Evolutionary conservation across 2,797 vertebrate species (phyloP).

Genomic region (Furcifer pardalis): DNA sequence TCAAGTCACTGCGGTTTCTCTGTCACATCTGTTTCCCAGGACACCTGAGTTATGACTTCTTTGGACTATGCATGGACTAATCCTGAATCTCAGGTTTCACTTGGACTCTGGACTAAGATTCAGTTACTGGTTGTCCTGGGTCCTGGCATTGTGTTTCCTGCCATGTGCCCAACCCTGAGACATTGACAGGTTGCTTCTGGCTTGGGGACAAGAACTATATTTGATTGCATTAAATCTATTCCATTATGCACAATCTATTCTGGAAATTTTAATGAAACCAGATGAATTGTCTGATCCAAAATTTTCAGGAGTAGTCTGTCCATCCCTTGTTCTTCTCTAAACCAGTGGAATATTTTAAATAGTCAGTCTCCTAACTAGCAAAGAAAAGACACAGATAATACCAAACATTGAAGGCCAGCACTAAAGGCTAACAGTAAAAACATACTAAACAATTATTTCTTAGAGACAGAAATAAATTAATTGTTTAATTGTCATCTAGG

Average conservation of each 20-base stretch:
- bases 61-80: no score
- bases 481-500: constrained; percentile 29
- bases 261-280: neutral
- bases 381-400: constrained; percentile 15
- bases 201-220: neutral
- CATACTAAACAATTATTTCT: constrained; percentile 43
- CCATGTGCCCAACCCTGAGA: no score
- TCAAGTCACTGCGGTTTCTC: no score
- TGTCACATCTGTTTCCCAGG: no score
- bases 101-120: no score
- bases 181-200: no score
- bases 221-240: neutral
- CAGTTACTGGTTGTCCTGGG: no score
- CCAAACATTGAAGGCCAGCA: constrained; percentile 21
- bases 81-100: no score
- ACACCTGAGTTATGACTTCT: no score
- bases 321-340: neutral
- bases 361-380: constrained; percentile 19
- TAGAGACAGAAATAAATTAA: neutral
- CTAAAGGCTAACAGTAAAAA: constrained; percentile 34
- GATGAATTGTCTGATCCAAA: neutral
- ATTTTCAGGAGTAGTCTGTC: neutral
- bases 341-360: neutral
- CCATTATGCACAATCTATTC: neutral
- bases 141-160: no score